Percentiles rank a stretch among this genome's conserved stretches.
These are phyloP conservation scores for Aurelia aurita DNA, from an alignment of 30 jellyfish, hydroid and myxozoan genomes.

Conservation along the genomic window DNA sequence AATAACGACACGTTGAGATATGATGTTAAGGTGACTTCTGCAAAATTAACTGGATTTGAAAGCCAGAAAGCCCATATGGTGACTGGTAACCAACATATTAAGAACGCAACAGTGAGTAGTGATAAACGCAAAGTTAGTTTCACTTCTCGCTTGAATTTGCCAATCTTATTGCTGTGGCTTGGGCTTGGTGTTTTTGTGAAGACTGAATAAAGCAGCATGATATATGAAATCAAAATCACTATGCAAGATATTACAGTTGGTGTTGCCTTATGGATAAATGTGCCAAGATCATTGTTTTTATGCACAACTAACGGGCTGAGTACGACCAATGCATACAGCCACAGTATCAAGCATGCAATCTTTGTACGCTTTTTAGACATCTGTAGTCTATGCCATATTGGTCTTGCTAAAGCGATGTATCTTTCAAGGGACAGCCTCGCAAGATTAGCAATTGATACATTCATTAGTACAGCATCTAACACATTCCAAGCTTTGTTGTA, in stretches of 20 bases:
- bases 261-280: conserved; percentile 30
- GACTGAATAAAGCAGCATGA: background rate
- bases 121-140: conserved; percentile 19
- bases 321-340: conserved; percentile 15
- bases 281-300: background rate
- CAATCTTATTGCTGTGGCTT: background rate
- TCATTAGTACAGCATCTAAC: conserved; percentile 34
- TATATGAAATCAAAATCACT: conserved; percentile 11
- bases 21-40: background rate
- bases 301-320: conserved; percentile 27
- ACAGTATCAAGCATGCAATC: conserved; percentile 24
- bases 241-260: conserved; percentile 33
- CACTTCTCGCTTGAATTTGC: conserved; percentile 17
- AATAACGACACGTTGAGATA: background rate
- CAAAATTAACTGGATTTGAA: background rate
- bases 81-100: conserved; percentile 40
- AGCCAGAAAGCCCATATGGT: conserved; percentile 35
- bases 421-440: conserved; percentile 44
- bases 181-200: conserved; percentile 10
- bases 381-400: conserved; percentile 24
- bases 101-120: conserved; percentile 25
- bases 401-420: conserved; percentile 33
- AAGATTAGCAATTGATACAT: conserved; percentile 19
- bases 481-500: conserved; percentile 10
- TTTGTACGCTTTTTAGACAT: background rate